Evolutionary conservation across 2,113 vertebrate species (phyloP).

Genomic region (Solenodon paradoxus): DNA sequence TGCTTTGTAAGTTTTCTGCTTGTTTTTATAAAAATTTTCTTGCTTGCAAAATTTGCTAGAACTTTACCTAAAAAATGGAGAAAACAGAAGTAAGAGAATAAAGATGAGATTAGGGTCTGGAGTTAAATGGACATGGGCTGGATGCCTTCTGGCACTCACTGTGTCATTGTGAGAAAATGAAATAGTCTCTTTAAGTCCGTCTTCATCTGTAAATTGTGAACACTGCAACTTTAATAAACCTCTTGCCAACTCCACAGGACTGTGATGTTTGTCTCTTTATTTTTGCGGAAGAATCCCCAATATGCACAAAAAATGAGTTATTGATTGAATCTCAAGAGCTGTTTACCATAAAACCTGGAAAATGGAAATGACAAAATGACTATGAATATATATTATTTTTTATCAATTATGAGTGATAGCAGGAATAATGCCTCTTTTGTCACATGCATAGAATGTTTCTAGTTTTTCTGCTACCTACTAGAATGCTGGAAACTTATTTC

Average conservation of each 20-base stretch:
- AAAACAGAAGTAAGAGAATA: background rate
- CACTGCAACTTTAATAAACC: background rate
- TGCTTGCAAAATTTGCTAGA: background rate
- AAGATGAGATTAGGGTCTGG: background rate
- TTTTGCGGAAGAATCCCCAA: background rate
- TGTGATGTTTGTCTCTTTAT: background rate
- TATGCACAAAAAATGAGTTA: no score
- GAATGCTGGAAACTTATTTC: background rate
- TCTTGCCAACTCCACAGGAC: background rate
- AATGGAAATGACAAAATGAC: background rate
- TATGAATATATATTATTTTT: background rate
- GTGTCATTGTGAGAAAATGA: background rate
- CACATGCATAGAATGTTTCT: background rate
- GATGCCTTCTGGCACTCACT: background rate
- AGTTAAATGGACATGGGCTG: background rate
- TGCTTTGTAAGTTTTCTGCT: background rate
- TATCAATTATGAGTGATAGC: background rate
- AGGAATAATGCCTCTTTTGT: background rate
- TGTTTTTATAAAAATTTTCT: background rate
- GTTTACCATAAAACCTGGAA: background rate
- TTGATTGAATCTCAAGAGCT: background rate
- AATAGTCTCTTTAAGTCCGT: background rate
- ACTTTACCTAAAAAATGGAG: background rate
- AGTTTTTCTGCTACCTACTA: background rate
- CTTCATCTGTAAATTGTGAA: constrained; percentile 1